phyloP scores from a whole-genome alignment of 92 coral and sea anemone genomes.

The Actinernus sp. region DNA sequence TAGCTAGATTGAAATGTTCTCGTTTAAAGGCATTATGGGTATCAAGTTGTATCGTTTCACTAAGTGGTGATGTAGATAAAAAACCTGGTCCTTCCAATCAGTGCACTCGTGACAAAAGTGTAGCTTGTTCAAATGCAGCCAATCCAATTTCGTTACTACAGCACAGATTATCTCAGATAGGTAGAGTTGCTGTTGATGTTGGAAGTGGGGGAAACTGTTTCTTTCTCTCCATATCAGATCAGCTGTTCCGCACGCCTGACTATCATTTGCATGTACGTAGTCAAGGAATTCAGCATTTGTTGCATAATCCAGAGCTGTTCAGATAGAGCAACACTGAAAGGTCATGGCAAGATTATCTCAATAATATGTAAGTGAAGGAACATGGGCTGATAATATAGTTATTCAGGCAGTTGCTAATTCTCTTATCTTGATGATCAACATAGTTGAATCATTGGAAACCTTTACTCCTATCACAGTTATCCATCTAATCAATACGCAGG shows the following conservation, averaged over 20 bases:
- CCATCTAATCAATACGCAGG: conserved; percentile 25
- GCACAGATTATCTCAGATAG: conserved; percentile 17
- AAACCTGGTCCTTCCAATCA: conserved; percentile 49
- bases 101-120: neutral
- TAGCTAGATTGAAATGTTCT: neutral
- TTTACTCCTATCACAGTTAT: conserved; percentile 54
- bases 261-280: conserved; percentile 22
- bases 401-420: conserved; percentile 59
- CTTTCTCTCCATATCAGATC: conserved; percentile 34
- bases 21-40: neutral
- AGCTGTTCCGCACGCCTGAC: conserved; percentile 30
- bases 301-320: conserved; percentile 33
- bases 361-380: conserved; percentile 34
- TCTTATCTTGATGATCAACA: conserved; percentile 39
- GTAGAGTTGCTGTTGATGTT: conserved; percentile 24
- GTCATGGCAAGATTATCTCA: conserved; percentile 38
- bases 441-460: conserved; percentile 24
- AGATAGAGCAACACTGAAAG: conserved; percentile 47
- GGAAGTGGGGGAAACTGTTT: conserved; percentile 45
- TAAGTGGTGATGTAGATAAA: conserved; percentile 44
- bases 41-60: conserved; percentile 2
- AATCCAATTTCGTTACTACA: neutral
- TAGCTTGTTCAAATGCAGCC: neutral
- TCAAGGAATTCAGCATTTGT: conserved; percentile 29
- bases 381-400: conserved; percentile 58